Conservation (phyloP, 2,797 vertebrate species). For the Betta splendens region DNA sequence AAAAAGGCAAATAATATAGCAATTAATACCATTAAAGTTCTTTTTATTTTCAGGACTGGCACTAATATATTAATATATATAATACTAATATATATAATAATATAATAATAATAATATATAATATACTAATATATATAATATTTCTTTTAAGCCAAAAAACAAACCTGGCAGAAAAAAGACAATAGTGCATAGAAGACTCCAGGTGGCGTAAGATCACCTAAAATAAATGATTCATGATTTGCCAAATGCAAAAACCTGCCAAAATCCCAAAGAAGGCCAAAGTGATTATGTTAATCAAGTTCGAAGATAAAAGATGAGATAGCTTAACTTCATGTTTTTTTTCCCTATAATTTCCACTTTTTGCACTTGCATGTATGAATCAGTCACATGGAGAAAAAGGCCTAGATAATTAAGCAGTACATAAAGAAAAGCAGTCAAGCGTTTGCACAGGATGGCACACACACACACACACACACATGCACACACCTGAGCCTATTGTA, state of each 20-base stretch:
- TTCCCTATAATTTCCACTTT: slow-evolving; percentile 15
- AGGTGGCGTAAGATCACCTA: slow-evolving; percentile 69
- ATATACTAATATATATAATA: too few relatives aligned
- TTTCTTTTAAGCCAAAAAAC: neutral
- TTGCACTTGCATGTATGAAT: slow-evolving; percentile 15
- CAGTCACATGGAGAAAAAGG: slow-evolving; percentile 12
- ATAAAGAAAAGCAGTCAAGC: slow-evolving; percentile 49
- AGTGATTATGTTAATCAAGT: slow-evolving; percentile 47
- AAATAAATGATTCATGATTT: slow-evolving; percentile 66
- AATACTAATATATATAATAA: too few relatives aligned
- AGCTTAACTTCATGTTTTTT: slow-evolving; percentile 1
- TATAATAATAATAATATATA: too few relatives aligned
- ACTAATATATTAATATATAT: too few relatives aligned
- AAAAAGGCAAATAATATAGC: too few relatives aligned
- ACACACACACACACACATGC: slow-evolving; percentile 43
- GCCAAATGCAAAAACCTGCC: slow-evolving; percentile 45
- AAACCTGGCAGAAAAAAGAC: slow-evolving; percentile 23
- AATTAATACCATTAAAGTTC: too few relatives aligned
- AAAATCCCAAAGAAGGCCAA: slow-evolving; percentile 52
- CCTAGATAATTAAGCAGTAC: slow-evolving; percentile 25
- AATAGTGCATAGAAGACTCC: slow-evolving; percentile 55
- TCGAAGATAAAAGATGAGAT: slow-evolving; percentile 18
- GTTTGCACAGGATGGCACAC: slow-evolving; percentile 21
- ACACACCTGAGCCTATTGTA: slow-evolving; percentile 78
- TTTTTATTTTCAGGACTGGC: too few relatives aligned